phyloP scores from a whole-genome alignment of 2,888 invertebrate genomes.

The Ophion obscuratus region DNA sequence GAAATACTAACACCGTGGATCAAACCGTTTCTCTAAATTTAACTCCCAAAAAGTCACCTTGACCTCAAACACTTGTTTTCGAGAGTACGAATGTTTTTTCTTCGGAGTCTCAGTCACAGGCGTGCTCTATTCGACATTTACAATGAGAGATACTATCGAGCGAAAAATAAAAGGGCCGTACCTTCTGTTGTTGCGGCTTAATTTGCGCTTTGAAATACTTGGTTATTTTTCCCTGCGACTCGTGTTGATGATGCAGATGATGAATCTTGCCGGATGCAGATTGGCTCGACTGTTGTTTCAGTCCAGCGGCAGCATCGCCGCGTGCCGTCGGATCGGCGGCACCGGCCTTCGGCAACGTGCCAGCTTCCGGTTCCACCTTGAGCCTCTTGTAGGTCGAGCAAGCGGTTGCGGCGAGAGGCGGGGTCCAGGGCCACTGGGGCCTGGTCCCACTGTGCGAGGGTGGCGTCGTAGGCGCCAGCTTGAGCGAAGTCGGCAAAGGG shows the following conservation, averaged over 20 bases:
- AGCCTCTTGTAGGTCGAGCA: slow-evolving; percentile 81
- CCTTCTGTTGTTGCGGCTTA: slow-evolving; percentile 86
- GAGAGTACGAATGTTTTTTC: too few species aligned
- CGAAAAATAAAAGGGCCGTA: slow-evolving; percentile 41
- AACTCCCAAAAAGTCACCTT: too few species aligned
- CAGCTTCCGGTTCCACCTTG: slow-evolving; percentile 82
- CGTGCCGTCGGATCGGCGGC: slow-evolving; percentile 79
- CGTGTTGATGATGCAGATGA: slow-evolving; percentile 76
- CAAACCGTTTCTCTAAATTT: too few species aligned
- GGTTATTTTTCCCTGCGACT: slow-evolving; percentile 91
- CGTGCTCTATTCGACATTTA: too few species aligned
- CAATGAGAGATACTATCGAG: not conserved
- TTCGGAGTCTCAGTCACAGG: too few species aligned
- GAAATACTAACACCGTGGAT: too few species aligned
- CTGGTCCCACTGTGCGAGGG: slow-evolving; percentile 79
- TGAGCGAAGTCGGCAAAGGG: slow-evolving; percentile 78
- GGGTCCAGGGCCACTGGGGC: slow-evolving; percentile 83
- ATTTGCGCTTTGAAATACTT: slow-evolving; percentile 94
- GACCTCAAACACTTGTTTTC: too few species aligned
- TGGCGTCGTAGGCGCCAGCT: slow-evolving; percentile 78
- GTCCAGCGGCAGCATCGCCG: slow-evolving; percentile 65
- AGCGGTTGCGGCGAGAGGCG: slow-evolving; percentile 81
- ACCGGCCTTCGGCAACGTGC: slow-evolving; percentile 79
- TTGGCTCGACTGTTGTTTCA: slow-evolving; percentile 62
- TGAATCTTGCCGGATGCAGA: slow-evolving; percentile 69